phyloP scores from a whole-genome alignment of 2,797 vertebrate species.

The Acanthornis magna region DNA sequence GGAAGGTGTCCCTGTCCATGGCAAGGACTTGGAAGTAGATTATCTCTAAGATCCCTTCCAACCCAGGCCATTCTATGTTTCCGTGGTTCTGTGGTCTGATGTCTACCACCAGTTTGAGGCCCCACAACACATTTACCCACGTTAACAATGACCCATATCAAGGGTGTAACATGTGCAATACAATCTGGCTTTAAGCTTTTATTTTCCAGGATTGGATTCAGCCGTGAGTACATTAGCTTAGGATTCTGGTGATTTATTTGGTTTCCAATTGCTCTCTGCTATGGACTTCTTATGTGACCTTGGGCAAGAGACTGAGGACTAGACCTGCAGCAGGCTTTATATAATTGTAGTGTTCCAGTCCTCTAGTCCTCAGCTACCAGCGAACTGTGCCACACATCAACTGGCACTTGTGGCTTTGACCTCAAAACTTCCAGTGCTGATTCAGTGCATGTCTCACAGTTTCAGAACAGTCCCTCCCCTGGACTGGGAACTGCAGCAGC shows the following conservation, averaged over 20 bases:
- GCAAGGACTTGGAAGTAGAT: neutral
- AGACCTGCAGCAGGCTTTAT: neutral
- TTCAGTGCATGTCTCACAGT: neutral
- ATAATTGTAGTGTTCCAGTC: neutral
- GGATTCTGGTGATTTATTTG: neutral
- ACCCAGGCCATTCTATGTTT: neutral
- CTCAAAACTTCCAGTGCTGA: constrained; percentile 1
- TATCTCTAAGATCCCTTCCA: neutral
- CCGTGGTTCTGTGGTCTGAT: neutral
- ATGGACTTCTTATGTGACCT: constrained; percentile 22
- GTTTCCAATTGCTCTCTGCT: neutral
- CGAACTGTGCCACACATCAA: neutral
- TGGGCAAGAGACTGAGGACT: constrained; percentile 7
- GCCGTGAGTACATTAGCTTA: neutral
- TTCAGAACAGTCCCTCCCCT: neutral
- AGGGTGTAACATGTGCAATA: neutral
- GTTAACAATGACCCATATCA: neutral
- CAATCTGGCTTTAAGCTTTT: neutral
- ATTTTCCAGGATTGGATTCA: neutral
- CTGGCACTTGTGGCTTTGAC: neutral
- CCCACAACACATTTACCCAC: neutral
- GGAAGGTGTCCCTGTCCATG: neutral
- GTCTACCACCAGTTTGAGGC: neutral
- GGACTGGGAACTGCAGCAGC: neutral
- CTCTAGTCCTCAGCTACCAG: neutral